Evolutionary conservation across 2,113 vertebrate species (phyloP), one percentile per base, ranked within the genome.

Genomic region (Montifringilla adamsi): DNA sequence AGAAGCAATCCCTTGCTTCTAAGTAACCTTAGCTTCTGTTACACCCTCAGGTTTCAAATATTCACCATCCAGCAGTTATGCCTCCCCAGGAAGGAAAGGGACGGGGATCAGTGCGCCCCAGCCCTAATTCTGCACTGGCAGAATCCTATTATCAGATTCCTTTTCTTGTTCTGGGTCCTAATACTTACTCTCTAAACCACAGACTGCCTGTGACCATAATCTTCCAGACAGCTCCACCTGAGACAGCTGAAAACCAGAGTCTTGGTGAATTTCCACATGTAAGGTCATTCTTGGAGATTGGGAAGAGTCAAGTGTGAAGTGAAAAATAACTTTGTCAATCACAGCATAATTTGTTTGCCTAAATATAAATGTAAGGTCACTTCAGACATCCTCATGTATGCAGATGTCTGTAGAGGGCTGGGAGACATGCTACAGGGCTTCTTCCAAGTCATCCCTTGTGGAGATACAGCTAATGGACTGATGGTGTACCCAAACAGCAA

Each of bases 241-340:
- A 70, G 7, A 13, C 64, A 82, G 14, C 13, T 60, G 44, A 76
- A 90, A 35, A 14, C 16, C n/a, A 33, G n/a, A 27, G 3, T 59
- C n/a, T 53, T 0, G 0, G 10, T 47, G 27, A 39, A 49, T 79
- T 82, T 82, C 27, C 8, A 2, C 2, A 5, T 37, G 1, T 13
- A 46, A 50, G 33, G 52, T 47, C 27, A 44, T 63, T 15, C 21
- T 15, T 73, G 58, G 24, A 76, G 76, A 19, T 6, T 35, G 47
- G 41, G 33, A 72, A 85, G 35, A 44, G 17, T 14, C 4, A 53
- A 16, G 9, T 19, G 12, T 37, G 72, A 52, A 87, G 30, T 20
- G 22, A 67, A 75, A 90, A 75, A 27, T 27, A 58, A 26, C 56
- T 89, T 60, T 68, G 27, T 59, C 62, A 72, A 26, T 33, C 16